Evolutionary conservation across 2,888 invertebrate species (phyloP).

Genomic region (Opisthograptis luteolata): DNA sequence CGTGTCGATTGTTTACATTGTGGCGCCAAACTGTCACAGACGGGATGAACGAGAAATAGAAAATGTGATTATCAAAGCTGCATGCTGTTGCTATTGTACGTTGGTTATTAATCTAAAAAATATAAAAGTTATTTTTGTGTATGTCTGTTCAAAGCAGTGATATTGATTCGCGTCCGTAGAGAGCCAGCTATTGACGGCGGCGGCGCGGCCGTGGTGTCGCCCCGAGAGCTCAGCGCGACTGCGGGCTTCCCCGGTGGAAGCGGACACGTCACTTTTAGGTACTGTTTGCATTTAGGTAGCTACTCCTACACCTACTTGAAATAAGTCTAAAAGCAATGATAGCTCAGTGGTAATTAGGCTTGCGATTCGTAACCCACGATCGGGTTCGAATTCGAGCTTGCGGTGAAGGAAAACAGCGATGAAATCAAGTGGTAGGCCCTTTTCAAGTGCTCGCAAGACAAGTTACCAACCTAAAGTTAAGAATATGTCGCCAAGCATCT

Average conservation of each 20-base stretch:
- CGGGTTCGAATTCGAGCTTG: no score
- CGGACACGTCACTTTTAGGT: constrained; percentile 43
- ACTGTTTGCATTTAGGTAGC: no score
- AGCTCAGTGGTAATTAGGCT: no score
- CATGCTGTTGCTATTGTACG: no score
- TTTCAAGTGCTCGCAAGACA: no score
- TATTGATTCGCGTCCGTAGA: constrained; percentile 65
- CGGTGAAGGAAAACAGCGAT: no score
- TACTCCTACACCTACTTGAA: constrained; percentile 34
- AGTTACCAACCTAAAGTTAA: no score
- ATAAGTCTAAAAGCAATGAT: no score
- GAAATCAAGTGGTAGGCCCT: no score
- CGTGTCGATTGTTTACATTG: constrained; percentile 54
- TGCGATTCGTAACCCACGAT: no score
- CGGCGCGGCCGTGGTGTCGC: constrained; percentile 65
- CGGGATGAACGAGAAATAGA: constrained; percentile 24
- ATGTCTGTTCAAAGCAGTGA: constrained; percentile 49
- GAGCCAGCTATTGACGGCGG: constrained; percentile 45
- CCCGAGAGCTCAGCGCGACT: constrained; percentile 70
- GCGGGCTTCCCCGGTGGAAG: constrained; percentile 59
- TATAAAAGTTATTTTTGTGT: constrained; percentile 52
- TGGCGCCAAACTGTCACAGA: constrained; percentile 40
- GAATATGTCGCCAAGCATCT: no score
- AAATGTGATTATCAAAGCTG: constrained; percentile 34
- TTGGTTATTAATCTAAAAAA: no score